A percentile compares a stretch with the other conserved stretches of the same genome.
Evolutionary conservation across 2,113 vertebrate species (phyloP).

Genomic region (Alouatta palliata): DNA sequence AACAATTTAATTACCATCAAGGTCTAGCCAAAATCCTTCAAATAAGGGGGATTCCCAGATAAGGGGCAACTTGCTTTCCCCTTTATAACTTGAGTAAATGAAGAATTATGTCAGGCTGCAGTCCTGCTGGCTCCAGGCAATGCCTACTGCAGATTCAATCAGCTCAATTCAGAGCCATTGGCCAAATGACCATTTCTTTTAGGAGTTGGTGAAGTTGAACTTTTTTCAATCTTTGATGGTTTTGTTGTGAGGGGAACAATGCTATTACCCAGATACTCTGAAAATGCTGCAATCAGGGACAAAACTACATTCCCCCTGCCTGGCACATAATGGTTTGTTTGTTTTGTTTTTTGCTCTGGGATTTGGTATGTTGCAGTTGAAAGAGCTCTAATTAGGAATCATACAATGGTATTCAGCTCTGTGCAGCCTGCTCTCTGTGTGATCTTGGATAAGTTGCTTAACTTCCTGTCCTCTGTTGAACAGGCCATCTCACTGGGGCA

Average conservation of each 20-base stretch:
- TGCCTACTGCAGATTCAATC: neutral
- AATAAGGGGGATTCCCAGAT: constrained; percentile 49
- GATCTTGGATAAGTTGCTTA: neutral
- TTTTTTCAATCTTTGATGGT: neutral
- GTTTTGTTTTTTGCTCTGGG: neutral
- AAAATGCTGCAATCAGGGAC: neutral
- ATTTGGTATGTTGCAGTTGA: neutral
- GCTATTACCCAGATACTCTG: neutral
- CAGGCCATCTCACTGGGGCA: neutral
- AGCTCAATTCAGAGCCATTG: neutral
- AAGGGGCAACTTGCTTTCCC: constrained; percentile 10
- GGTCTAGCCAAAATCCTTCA: constrained; percentile 64
- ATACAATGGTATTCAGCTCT: neutral
- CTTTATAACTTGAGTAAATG: constrained; percentile 27
- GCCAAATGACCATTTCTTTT: neutral
- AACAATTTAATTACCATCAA: constrained; percentile 79
- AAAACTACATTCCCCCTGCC: neutral
- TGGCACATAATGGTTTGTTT: neutral
- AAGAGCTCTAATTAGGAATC: neutral
- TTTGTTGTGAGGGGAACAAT: neutral
- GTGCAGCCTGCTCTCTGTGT: neutral
- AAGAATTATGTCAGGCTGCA: neutral
- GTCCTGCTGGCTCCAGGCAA: neutral
- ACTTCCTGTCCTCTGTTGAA: neutral
- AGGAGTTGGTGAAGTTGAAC: neutral